A percentile compares a stretch with the other conserved stretches of the same genome.
phyloP scores from a whole-genome alignment of 2,888 invertebrate species.

The Rhagonycha lutea region DNA sequence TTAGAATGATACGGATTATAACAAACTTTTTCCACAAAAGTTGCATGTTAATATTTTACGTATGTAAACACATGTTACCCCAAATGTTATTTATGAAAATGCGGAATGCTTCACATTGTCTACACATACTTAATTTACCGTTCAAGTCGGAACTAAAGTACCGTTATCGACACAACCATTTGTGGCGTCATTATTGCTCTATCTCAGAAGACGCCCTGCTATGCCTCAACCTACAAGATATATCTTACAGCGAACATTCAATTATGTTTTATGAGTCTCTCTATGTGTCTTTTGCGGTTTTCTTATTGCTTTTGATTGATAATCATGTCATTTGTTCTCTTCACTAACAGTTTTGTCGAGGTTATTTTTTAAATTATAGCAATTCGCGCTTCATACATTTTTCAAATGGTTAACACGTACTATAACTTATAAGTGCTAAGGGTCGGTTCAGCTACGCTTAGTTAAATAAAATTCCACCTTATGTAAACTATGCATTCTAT shows the following conservation, averaged over 20 bases:
- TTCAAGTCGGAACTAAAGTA: constrained; percentile 21
- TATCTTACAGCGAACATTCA: constrained; percentile 49
- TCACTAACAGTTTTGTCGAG: not conserved
- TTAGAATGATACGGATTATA: constrained; percentile 40
- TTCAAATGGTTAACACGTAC: not conserved
- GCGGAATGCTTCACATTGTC: constrained; percentile 6
- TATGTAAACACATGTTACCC: not conserved
- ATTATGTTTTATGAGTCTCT: constrained; percentile 44
- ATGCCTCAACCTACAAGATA: constrained; percentile 44
- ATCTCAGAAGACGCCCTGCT: constrained; percentile 41
- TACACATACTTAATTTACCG: constrained; percentile 24
- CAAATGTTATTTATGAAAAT: not conserved
- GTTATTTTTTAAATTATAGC: not conserved
- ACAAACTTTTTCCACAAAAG: constrained; percentile 34
- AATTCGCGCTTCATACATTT: not conserved
- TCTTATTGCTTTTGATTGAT: constrained; percentile 1
- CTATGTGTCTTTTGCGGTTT: constrained; percentile 6
- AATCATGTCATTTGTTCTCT: not conserved
- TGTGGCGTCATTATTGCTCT: constrained; percentile 48
- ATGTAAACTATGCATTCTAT: too few species aligned
- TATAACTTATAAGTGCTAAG: not conserved
- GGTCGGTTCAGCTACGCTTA: not conserved
- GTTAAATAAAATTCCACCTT: not conserved
- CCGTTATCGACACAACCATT: constrained; percentile 49
- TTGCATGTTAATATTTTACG: constrained; percentile 6